These are phyloP conservation scores for Morus bassanus DNA, from an alignment of 2,797 vertebrate species.

Conservation along the genomic window DNA sequence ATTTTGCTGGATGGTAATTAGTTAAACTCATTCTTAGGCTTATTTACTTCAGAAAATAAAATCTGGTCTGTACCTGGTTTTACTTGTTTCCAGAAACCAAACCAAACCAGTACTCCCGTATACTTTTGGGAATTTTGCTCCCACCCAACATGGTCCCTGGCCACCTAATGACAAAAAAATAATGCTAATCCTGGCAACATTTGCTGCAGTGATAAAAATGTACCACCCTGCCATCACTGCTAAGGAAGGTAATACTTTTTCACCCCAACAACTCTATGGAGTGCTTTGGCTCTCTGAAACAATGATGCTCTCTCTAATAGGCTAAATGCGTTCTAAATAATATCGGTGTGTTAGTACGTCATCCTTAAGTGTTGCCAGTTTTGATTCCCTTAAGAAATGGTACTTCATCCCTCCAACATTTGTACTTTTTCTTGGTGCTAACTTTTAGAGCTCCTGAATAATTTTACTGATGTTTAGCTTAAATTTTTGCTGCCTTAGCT, in stretches of 20 bases:
- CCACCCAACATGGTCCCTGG: background rate
- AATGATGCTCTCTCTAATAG: accelerated
- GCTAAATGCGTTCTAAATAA: background rate
- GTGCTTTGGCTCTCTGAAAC: background rate
- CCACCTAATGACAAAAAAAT: background rate
- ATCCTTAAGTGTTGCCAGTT: background rate
- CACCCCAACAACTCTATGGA: background rate
- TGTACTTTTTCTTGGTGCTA: background rate
- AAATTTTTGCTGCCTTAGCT: background rate
- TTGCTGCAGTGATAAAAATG: background rate
- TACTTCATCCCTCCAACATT: background rate
- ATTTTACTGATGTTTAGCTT: background rate
- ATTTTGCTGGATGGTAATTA: background rate
- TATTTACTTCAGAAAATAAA: background rate
- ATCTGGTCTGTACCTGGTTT: background rate
- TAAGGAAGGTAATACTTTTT: background rate
- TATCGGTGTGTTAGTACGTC: background rate
- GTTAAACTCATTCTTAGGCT: background rate
- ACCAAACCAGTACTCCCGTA: background rate
- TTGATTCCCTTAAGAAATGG: background rate
- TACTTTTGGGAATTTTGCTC: background rate
- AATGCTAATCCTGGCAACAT: background rate
- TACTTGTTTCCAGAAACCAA: background rate
- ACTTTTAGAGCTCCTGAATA: background rate
- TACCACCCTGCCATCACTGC: background rate